Conservation (phyloP, 2,888 invertebrate species). For the Hypolimnas misippus region DNA sequence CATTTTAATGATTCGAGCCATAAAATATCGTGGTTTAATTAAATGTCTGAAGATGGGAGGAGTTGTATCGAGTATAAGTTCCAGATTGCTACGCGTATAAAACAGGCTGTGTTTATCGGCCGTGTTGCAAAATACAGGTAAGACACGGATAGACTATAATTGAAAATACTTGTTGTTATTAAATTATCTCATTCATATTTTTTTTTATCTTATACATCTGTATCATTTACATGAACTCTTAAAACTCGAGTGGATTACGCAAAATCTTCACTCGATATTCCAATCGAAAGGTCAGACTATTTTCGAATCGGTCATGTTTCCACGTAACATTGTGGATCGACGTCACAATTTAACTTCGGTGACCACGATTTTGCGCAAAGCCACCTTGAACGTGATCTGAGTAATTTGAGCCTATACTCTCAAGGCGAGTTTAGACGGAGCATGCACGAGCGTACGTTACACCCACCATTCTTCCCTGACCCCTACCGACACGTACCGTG, state of each 20-base stretch:
- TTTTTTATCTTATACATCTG: not conserved
- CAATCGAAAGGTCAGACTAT: slow-evolving; percentile 9
- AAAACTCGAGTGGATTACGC: not conserved
- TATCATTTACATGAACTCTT: not conserved
- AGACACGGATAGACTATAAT: slow-evolving; percentile 26
- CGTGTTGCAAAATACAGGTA: slow-evolving; percentile 51
- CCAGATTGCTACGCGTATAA: slow-evolving; percentile 44
- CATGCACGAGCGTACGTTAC: slow-evolving; percentile 59
- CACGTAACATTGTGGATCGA: slow-evolving; percentile 51
- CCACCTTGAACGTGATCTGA: slow-evolving; percentile 82
- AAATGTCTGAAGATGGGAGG: slow-evolving; percentile 70
- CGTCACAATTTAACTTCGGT: slow-evolving; percentile 58
- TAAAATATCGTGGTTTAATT: slow-evolving; percentile 74
- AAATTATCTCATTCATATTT: slow-evolving; percentile 10
- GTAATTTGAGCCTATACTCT: slow-evolving; percentile 77
- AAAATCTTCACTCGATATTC: not conserved
- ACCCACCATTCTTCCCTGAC: slow-evolving; percentile 66
- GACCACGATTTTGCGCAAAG: slow-evolving; percentile 62
- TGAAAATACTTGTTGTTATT: slow-evolving; percentile 18
- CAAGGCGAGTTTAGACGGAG: slow-evolving; percentile 74
- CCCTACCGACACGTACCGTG: slow-evolving; percentile 56
- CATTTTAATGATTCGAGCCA: slow-evolving; percentile 62
- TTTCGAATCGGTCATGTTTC: slow-evolving; percentile 38
- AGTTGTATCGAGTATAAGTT: slow-evolving; percentile 61
- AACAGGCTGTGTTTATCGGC: slow-evolving; percentile 53